Evolutionary conservation across 2,888 invertebrate species (phyloP).

Genomic region (Campaea margaritaria): DNA sequence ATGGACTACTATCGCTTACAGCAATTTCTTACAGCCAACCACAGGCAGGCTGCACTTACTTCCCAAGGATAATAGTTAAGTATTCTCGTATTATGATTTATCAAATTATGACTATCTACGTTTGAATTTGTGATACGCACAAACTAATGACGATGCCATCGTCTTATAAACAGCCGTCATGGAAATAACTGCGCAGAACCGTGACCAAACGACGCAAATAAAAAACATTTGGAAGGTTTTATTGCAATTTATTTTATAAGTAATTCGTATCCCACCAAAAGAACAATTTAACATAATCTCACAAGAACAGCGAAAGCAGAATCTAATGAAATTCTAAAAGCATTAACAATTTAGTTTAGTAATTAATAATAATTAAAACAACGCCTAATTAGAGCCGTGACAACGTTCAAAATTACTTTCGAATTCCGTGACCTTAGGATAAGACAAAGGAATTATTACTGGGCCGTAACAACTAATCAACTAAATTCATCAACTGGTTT

Average conservation of each 20-base stretch:
- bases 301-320: slow-evolving; percentile 59
- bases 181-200: neutral
- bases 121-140: no score
- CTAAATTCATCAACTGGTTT: neutral
- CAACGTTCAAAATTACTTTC: slow-evolving; percentile 7
- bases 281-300: slow-evolving; percentile 66
- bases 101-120: no score
- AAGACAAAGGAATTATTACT: slow-evolving; percentile 11
- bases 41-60: no score
- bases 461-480: slow-evolving; percentile 7
- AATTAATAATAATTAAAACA: slow-evolving; percentile 21
- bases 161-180: neutral
- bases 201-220: slow-evolving; percentile 14
- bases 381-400: slow-evolving; percentile 18
- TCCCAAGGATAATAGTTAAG: no score
- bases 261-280: slow-evolving; percentile 70
- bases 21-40: no score
- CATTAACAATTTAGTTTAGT: slow-evolving; percentile 33
- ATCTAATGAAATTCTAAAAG: slow-evolving; percentile 31
- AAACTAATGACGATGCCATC: neutral
- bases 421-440: slow-evolving; percentile 10
- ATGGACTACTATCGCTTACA: no score
- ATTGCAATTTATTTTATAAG: slow-evolving; percentile 70
- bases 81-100: no score
- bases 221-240: slow-evolving; percentile 45